A percentile compares a stretch with the other conserved stretches of the same genome.
Conservation (phyloP, 2,113 vertebrate species). For the Colistium nudipinnis region DNA sequence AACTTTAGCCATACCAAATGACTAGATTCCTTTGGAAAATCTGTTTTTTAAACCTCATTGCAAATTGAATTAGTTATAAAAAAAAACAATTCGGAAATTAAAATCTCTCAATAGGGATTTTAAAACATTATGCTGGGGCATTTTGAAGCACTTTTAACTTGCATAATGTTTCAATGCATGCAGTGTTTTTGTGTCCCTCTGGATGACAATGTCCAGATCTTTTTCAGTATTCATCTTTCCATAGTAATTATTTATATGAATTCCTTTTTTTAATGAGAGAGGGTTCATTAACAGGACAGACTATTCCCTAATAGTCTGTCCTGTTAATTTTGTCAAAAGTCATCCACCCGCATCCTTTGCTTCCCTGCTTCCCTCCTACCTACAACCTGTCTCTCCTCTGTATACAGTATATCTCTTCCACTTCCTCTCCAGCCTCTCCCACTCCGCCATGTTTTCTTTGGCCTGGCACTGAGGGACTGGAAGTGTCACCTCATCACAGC, state of each 20-base stretch:
- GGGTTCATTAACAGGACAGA: too few relatives aligned
- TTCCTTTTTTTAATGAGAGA: not conserved
- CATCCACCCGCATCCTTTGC: not conserved
- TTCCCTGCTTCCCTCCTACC: slow-evolving; percentile 5
- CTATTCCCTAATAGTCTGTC: too few relatives aligned
- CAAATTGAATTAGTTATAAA: not conserved
- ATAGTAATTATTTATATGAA: not conserved
- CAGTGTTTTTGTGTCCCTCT: too few relatives aligned
- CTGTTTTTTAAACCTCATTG: not conserved
- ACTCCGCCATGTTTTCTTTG: slow-evolving; percentile 67
- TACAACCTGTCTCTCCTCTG: slow-evolving; percentile 15
- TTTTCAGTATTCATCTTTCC: not conserved
- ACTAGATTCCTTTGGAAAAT: slow-evolving; percentile 12
- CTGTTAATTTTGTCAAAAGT: not conserved
- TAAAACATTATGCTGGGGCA: not conserved
- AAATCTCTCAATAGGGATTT: not conserved
- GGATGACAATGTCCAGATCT: not conserved
- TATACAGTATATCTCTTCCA: slow-evolving; percentile 19
- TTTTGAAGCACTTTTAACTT: not conserved
- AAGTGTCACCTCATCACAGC: slow-evolving; percentile 79
- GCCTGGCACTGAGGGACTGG: slow-evolving; percentile 62
- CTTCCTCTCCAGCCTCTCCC: slow-evolving; percentile 40
- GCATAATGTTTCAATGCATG: not conserved
- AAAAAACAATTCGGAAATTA: not conserved
- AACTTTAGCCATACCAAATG: not conserved